A percentile compares a stretch with the other conserved stretches of the same genome.
Evolutionary conservation across 2,888 invertebrate genomes (phyloP).

Genomic region (Sminthurinus aureus): DNA sequence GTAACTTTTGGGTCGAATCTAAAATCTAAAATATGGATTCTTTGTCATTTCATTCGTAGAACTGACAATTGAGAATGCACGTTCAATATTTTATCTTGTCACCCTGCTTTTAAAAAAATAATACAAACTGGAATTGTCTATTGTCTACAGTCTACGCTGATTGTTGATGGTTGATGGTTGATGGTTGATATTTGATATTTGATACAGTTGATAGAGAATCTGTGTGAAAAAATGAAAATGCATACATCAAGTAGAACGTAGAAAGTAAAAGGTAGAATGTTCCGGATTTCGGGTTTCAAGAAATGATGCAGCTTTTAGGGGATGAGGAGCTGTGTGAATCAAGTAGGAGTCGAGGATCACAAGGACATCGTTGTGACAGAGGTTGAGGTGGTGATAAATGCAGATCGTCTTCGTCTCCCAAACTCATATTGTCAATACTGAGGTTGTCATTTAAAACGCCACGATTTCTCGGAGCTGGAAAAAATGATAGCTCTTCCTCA

Average conservation of each 20-base stretch:
- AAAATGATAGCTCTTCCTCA: conserved; percentile 68
- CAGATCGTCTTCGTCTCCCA: conserved; percentile 67
- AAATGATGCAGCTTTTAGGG: conserved; percentile 3
- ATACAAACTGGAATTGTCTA: neutral
- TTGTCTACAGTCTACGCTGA: neutral
- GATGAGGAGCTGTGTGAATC: conserved; percentile 18
- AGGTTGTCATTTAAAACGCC: conserved; percentile 69
- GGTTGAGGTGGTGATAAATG: conserved; percentile 66
- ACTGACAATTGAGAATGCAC: too few species aligned
- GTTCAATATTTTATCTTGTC: too few species aligned
- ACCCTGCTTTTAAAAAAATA: neutral
- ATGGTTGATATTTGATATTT: neutral
- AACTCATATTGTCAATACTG: conserved; percentile 70
- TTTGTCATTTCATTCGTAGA: too few species aligned
- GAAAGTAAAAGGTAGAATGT: neutral
- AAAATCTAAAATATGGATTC: too few species aligned
- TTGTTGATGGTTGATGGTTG: neutral
- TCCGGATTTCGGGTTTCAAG: neutral
- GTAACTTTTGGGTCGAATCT: too few species aligned
- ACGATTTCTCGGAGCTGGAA: conserved; percentile 65
- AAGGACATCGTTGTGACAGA: conserved; percentile 64
- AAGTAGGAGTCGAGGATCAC: conserved; percentile 61
- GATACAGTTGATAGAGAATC: neutral
- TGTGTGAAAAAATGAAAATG: neutral
- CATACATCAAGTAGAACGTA: too few species aligned